Conservation (phyloP, 2,113 vertebrate species). For the Lathamus discolor region DNA sequence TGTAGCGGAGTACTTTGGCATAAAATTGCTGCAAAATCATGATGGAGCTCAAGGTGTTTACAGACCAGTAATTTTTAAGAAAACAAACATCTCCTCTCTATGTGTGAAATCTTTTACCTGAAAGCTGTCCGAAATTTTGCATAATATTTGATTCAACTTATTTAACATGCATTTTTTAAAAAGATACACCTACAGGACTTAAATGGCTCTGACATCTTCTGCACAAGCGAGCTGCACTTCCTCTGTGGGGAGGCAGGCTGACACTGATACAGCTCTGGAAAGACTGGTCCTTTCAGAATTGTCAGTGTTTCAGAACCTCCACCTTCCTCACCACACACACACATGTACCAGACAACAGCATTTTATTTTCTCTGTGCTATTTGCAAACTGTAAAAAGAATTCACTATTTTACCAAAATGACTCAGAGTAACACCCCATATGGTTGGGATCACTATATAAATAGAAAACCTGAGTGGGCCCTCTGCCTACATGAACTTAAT, state of each 20-base stretch:
- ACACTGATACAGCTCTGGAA: not conserved
- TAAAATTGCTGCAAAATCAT: not conserved
- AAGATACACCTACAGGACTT: not conserved
- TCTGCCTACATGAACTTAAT: not conserved
- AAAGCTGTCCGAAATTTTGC: not conserved
- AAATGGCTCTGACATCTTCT: not conserved
- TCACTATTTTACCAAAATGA: not conserved
- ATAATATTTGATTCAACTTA: not conserved
- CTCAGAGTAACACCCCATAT: not conserved
- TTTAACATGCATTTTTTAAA: not conserved
- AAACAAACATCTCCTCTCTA: not conserved
- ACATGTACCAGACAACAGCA: not conserved
- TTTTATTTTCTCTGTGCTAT: not conserved
- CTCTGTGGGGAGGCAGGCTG: not conserved
- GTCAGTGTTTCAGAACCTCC: not conserved
- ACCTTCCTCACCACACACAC: not conserved
- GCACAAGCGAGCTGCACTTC: rapidly evolving
- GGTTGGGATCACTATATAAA: not conserved
- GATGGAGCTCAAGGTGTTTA: not conserved
- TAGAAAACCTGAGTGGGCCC: not conserved
- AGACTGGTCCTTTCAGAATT: not conserved
- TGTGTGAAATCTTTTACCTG: not conserved
- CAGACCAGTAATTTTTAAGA: not conserved
- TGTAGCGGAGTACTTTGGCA: not conserved
- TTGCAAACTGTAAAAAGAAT: not conserved